Conservation (phyloP, 2,888 invertebrate species). For the Erpobdella octoculata region DNA sequence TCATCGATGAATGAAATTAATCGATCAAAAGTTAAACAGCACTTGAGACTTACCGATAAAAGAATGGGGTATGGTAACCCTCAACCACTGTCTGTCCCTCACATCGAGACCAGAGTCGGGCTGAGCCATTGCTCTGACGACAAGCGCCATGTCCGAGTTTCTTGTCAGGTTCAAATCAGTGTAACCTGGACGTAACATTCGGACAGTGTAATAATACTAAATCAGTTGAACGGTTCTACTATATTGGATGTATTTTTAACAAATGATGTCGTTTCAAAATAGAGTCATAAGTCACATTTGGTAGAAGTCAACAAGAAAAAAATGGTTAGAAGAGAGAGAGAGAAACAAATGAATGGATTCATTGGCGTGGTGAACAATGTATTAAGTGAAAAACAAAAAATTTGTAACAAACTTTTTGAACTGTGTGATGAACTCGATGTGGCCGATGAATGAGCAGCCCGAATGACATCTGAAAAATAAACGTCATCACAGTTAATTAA, state of each 20-base stretch:
- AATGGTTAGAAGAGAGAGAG: no score
- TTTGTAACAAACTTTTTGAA: conserved; percentile 25
- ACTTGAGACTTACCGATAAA: conserved; percentile 72
- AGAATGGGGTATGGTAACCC: conserved; percentile 95
- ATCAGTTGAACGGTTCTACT: background rate
- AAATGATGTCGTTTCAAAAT: background rate
- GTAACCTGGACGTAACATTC: conserved; percentile 23
- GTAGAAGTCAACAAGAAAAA: background rate
- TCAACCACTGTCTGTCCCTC: conserved; percentile 94
- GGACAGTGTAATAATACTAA: background rate
- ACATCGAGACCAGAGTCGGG: conserved; percentile 93
- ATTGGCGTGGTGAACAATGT: background rate
- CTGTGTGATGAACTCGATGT: conserved; percentile 32
- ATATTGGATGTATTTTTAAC: background rate
- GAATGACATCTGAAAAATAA: conserved; percentile 14
- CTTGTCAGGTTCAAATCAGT: conserved; percentile 60
- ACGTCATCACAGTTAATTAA: background rate
- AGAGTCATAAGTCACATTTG: background rate
- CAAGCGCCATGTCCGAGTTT: conserved; percentile 74
- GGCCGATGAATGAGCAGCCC: conserved; percentile 28
- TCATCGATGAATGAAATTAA: background rate
- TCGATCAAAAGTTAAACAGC: background rate
- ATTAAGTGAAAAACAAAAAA: background rate
- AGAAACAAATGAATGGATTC: background rate
- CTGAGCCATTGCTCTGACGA: conserved; percentile 89